Base-by-base conservation (phyloP, 2,797 vertebrate species). In the Micrastur ruficollis region DNA sequence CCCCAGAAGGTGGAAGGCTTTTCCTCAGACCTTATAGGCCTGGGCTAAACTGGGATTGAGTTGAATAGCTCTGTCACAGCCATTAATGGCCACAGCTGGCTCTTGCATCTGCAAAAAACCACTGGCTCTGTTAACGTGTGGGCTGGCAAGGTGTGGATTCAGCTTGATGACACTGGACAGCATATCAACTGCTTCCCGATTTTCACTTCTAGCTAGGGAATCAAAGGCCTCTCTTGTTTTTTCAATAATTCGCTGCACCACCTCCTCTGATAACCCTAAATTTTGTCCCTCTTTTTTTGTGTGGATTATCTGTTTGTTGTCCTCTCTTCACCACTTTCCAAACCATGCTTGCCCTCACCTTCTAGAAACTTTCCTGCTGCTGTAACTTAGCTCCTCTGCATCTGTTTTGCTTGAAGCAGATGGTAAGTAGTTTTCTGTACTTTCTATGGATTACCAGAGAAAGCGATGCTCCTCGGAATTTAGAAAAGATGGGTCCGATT, bases 21-120 rank as follows among this genome's bases (percentile, higher is more conserved):
- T 99, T 17, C 98, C 98, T 95, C 97, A 97, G 98, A 98, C 98
- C 97, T 98, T 98, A 92, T 98, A 99, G 3, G 98, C 98, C 97
- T 98, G 98, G 91, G 98, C 98, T 42, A 98, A 99, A 96, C 98
- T 98, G 50, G 98, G 98, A 96, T 98, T 98, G 94, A 99, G 98
- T 92, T 95, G 96, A 94, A 99, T 98, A 81, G 98, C 98, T 97
- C 98, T 89, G 94, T 98, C 96, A 86, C 98, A 99, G 96, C 99
- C 98, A 93, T 98, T 98, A 55, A 98, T 98, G 61, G 98, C 98
- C 46, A 98, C 98, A 9, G 98, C 98, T 90, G 98, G 98, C 95
- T 98, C 98, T 97, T 98, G 97, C 98, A 99, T 98, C 96, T 98
- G 97, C 91, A 99, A 96, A 86, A 94, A 99, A 59, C 98, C 98